These are phyloP conservation scores for Tadarida brasiliensis DNA, from an alignment of 2,797 vertebrate species.

Conservation along the genomic window DNA sequence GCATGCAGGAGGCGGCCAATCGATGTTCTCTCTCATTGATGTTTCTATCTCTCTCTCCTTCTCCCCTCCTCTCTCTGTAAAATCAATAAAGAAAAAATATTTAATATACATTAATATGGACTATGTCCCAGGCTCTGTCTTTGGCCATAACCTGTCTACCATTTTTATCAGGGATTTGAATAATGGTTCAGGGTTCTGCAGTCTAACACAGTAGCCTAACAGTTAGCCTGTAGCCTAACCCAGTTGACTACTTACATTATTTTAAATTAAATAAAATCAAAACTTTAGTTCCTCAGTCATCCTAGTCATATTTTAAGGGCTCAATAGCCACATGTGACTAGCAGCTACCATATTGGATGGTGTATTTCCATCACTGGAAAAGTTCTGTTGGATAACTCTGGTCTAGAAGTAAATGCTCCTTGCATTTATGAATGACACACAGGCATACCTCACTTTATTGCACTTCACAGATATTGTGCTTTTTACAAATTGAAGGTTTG, in stretches of 20 bases:
- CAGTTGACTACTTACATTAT: background rate
- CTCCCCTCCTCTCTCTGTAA: no score
- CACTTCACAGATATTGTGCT: background rate
- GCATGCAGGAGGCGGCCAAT: no score
- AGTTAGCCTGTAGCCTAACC: background rate
- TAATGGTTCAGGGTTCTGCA: background rate
- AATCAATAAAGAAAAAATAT: no score
- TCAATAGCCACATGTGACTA: background rate
- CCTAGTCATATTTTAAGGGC: background rate
- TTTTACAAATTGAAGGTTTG: background rate
- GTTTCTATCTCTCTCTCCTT: no score
- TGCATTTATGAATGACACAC: background rate
- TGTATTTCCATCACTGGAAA: background rate
- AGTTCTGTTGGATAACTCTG: background rate
- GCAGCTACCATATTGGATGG: background rate
- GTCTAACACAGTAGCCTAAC: background rate
- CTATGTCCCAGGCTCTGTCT: background rate
- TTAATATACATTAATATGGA: background rate
- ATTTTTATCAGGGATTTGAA: background rate
- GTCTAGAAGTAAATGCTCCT: background rate
- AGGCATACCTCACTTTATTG: background rate
- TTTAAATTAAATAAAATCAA: conserved; percentile 12
- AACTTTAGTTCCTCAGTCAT: background rate
- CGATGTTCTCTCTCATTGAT: no score
- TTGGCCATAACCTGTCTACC: background rate